Conservation (phyloP, 2,888 invertebrate species). For the Ashinkailepas kermadecensis region DNA sequence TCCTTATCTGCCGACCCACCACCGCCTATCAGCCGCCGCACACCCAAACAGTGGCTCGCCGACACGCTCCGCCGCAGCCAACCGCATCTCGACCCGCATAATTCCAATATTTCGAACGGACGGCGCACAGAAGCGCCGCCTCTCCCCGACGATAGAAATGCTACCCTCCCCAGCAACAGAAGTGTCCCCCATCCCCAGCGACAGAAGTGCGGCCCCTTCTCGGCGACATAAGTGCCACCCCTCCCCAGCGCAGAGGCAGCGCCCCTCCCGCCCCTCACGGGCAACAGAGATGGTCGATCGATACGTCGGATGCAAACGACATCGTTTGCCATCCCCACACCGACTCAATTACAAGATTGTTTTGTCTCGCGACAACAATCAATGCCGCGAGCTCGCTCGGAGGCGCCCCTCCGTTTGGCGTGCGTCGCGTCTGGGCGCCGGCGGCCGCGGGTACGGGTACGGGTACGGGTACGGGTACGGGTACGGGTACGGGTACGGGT, state of each 20-base stretch:
- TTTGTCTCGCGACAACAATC: neutral
- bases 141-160: too few species aligned
- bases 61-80: neutral
- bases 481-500: too few species aligned
- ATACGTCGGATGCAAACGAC: neutral
- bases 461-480: too few species aligned
- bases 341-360: conserved; percentile 5
- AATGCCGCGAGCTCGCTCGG: neutral
- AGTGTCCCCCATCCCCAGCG: too few species aligned
- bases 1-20: conserved; percentile 66
- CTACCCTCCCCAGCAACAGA: too few species aligned
- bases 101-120: too few species aligned
- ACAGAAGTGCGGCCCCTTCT: too few species aligned
- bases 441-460: neutral
- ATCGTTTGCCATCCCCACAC: neutral
- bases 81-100: too few species aligned
- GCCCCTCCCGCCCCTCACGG: neutral
- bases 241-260: too few species aligned
- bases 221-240: too few species aligned
- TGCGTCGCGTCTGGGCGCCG: neutral
- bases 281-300: conserved; percentile 35
- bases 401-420: neutral
- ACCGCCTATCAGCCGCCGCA: neutral
- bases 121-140: too few species aligned
- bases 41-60: neutral